Evolutionary conservation across 2,888 invertebrate species (phyloP), one percentile per base, ranked within the genome.

Genomic region (Cheiracanthium punctorium): DNA sequence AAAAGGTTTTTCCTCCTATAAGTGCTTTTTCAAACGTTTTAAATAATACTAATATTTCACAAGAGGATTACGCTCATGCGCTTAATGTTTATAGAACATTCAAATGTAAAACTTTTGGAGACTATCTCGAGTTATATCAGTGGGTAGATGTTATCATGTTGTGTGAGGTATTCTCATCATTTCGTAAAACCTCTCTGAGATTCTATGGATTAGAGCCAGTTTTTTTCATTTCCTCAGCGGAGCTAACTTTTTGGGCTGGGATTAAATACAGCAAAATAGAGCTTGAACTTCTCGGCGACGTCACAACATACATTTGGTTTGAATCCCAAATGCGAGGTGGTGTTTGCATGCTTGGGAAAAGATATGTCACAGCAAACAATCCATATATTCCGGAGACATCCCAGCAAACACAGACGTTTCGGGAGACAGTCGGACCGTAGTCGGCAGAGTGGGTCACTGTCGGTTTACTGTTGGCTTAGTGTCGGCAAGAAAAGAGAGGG

Each of bases 161-260:
- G n/a, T 29, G 64, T 0, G 80, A 80, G 20, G 41, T 73, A 5
- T 80, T 80, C 30, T 48, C 37, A 73, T 41, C 64, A 41, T 80
- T 72, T 24, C 28, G 80, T 2, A 8, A 17, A 14, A 64, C 43
- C 14, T 17, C n/a, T 32, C 14, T 73, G 24, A 30, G 48, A 20
- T 72, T 30, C 24, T 73, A 64, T 43, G 43, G 43, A 29, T 24
- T 79, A 5, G 79, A 79, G 1, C 37, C 71, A 24, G 0, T 37
- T 5, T 52, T 70, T 70, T 79, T 48, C 17, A 32, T 37, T 28
- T 52, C 79, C 14, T 12, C 37, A 4, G 30, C 80, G 17, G 41
- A 64, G 20, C 87, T 91, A 30, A 88, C 90, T 58, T 91, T 90
- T 90, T 89, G 89, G 89, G 90, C 7, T 90, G n/a, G 89, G 82